Conservation (phyloP, 2,888 invertebrate species). For the Athalia cordata region DNA sequence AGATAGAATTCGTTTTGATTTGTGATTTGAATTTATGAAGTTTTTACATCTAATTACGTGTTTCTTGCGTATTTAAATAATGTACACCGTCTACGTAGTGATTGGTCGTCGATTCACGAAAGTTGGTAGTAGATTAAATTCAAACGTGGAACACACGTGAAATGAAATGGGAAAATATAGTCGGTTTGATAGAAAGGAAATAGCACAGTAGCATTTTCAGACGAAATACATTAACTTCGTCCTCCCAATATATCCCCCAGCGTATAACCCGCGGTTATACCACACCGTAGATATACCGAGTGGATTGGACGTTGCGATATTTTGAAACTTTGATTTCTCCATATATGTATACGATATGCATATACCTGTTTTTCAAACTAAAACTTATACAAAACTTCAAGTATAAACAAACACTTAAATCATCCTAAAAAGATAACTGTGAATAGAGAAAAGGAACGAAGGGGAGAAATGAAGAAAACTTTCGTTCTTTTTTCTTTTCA, state of each 20-base stretch:
- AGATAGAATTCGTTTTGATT: no score
- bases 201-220: background rate
- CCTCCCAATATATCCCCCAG: no score
- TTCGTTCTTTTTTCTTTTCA: background rate
- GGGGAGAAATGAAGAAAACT: background rate
- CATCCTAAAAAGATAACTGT: background rate
- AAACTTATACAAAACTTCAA: background rate
- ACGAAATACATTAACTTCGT: background rate
- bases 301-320: constrained; percentile 10
- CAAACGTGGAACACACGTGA: background rate
- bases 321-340: no score
- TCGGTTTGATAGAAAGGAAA: constrained; percentile 28
- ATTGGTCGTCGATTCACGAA: constrained; percentile 17
- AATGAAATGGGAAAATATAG: constrained; percentile 3
- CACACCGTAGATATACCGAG: background rate
- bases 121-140: constrained; percentile 11
- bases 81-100: background rate
- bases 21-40: background rate
- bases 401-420: constrained; percentile 24
- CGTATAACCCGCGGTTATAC: background rate
- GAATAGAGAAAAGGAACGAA: background rate
- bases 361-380: no score
- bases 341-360: no score
- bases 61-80: background rate
- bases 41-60: background rate